Evolutionary conservation across 2,888 invertebrate genomes (phyloP), one percentile per base, ranked within the genome.

Genomic region (Lordiphosa fenestrarum): DNA sequence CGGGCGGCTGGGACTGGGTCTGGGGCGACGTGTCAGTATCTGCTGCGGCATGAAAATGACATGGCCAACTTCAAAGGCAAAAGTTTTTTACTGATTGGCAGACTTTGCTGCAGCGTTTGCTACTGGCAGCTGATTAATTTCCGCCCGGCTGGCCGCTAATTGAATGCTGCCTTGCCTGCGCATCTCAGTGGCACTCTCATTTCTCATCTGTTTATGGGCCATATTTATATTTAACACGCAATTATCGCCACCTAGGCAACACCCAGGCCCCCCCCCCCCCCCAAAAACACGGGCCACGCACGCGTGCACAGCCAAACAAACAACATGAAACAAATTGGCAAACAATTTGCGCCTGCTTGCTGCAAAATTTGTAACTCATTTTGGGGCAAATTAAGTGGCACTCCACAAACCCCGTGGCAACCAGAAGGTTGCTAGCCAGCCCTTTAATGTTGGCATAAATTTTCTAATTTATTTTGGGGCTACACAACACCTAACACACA

Each of bases 341-440:
- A 57, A 72, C 63, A 71, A 74, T 75, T 68, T 68, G 57, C 61
- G 50, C 40, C 47, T 44, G 60, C 56, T 46, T 47, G 48, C 58
- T 69, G 60, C 69, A 68, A 84, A 84, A 83, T 81, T 83, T 80
- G 71, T 80, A 71, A 67, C 65, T 65, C 65, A 75, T 73, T 80
- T 68, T 61, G 50, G 50, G 52, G 33, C 67, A 72, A 77, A 82
- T 73, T 73, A 68, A 68, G 60, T 66, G 68, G 61, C 52, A 53
- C 55, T 39, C 25, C 35, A n/a, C 56, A 53, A 53, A 36, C 30
- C 40, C 30, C 40, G 38, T 59, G 50, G 48, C 37, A 55, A 50
- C 42, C 55, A 54, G 51, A 46, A 44, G 50, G 50, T 48, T 60
- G 56, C 60, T 21, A 7, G 35, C 50, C 63, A 77, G 59, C 66